Evolutionary conservation across 2,888 invertebrate genomes (phyloP).

Genomic region (Parnassius smintheus): DNA sequence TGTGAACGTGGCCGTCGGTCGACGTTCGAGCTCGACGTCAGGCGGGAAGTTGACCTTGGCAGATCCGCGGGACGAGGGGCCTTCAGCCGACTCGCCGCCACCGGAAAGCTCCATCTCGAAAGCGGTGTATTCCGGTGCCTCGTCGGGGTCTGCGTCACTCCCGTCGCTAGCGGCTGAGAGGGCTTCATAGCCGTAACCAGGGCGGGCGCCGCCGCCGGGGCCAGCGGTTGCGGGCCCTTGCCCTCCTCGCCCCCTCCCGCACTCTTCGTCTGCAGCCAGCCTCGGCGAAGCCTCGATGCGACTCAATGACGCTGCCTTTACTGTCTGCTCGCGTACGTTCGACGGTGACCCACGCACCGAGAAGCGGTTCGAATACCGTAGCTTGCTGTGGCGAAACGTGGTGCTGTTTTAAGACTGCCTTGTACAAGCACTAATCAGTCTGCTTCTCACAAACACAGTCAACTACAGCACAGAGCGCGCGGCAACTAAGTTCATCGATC

Average conservation of each 20-base stretch:
- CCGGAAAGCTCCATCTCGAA: conserved; percentile 73
- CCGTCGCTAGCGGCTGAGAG: conserved; percentile 75
- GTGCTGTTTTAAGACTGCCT: conserved; percentile 42
- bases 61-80: conserved; percentile 73
- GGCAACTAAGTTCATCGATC: neutral
- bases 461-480: neutral
- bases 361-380: conserved; percentile 71
- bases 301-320: conserved; percentile 72
- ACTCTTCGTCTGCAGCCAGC: conserved; percentile 62
- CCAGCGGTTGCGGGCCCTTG: conserved; percentile 51
- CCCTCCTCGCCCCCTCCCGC: conserved; percentile 46
- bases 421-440: neutral
- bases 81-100: conserved; percentile 66
- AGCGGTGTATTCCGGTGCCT: conserved; percentile 66
- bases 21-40: conserved; percentile 73
- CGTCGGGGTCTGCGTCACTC: conserved; percentile 69
- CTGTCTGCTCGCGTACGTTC: conserved; percentile 60
- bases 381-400: conserved; percentile 78
- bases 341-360: conserved; percentile 62
- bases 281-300: conserved; percentile 70
- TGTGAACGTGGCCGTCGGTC: conserved; percentile 66
- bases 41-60: conserved; percentile 86
- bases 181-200: conserved; percentile 75
- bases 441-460: conserved; percentile 6
- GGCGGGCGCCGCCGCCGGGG: conserved; percentile 67